Conservation (phyloP, 2,113 vertebrate species). For the Dendropsophus ebraccatus region DNA sequence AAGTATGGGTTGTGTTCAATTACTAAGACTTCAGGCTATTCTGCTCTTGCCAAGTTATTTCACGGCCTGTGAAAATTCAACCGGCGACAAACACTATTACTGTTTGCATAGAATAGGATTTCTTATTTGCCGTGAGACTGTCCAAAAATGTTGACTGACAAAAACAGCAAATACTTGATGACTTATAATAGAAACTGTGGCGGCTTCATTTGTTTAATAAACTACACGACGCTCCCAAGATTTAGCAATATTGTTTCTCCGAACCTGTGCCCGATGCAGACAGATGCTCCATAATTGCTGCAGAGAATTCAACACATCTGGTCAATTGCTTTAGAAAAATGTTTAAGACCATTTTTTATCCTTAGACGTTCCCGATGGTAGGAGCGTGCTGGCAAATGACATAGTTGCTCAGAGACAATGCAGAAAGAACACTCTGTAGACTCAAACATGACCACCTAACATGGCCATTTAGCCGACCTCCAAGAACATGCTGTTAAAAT, state of each 20-base stretch:
- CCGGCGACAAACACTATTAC: neutral
- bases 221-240: neutral
- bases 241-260: neutral
- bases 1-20: neutral
- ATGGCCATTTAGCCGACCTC: neutral
- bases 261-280: neutral
- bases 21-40: neutral
- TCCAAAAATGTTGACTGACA: neutral
- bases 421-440: neutral
- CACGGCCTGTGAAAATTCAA: constrained; percentile 15
- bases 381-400: neutral
- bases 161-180: neutral
- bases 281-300: neutral
- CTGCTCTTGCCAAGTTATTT: constrained; percentile 1
- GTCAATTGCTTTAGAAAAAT: constrained; percentile 6
- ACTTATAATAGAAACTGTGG: neutral
- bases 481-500: neutral
- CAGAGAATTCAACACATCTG: neutral
- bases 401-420: neutral
- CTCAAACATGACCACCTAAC: neutral
- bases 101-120: neutral
- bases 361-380: neutral
- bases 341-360: neutral
- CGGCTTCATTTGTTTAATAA: neutral
- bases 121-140: neutral